These are phyloP conservation scores for Neuroscelio doddi DNA, from an alignment of 2,888 invertebrate species.

Conservation along the genomic window DNA sequence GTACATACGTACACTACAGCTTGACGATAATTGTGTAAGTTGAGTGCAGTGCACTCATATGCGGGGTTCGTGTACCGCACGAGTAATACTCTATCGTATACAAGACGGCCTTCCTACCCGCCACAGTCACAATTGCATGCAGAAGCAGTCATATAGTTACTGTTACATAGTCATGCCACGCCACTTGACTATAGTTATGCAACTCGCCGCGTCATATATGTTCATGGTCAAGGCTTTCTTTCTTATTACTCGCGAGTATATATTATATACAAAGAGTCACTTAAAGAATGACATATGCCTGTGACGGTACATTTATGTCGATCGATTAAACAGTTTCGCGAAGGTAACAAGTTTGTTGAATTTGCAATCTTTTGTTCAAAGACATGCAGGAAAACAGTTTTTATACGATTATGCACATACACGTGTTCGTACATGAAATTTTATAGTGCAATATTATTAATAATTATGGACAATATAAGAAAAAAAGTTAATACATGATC, in stretches of 20 bases:
- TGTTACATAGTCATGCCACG: constrained; percentile 41
- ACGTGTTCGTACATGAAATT: too few relatives aligned
- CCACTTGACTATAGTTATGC: constrained; percentile 64
- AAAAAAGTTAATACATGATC: too few relatives aligned
- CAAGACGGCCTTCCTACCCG: constrained; percentile 31
- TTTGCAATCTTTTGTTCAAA: too few relatives aligned
- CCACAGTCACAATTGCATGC: constrained; percentile 24
- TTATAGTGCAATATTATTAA: too few relatives aligned
- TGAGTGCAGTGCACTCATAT: constrained; percentile 40
- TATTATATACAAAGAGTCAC: constrained; percentile 16
- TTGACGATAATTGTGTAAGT: constrained; percentile 24
- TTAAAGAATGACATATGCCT: background rate
- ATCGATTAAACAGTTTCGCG: too few relatives aligned
- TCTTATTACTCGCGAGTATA: constrained; percentile 24
- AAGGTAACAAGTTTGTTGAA: too few relatives aligned
- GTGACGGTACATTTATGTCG: constrained; percentile 7
- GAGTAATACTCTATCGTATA: constrained; percentile 16
- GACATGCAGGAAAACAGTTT: too few relatives aligned
- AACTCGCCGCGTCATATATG: constrained; percentile 58
- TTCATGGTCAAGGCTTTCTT: constrained; percentile 66
- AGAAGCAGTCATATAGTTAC: constrained; percentile 34
- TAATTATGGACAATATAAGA: too few relatives aligned
- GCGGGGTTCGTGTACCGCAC: constrained; percentile 31
- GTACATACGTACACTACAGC: background rate
- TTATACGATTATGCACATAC: too few relatives aligned